Evolutionary conservation across 2,888 invertebrate species (phyloP).

Genomic region (Brachyptera putata): DNA sequence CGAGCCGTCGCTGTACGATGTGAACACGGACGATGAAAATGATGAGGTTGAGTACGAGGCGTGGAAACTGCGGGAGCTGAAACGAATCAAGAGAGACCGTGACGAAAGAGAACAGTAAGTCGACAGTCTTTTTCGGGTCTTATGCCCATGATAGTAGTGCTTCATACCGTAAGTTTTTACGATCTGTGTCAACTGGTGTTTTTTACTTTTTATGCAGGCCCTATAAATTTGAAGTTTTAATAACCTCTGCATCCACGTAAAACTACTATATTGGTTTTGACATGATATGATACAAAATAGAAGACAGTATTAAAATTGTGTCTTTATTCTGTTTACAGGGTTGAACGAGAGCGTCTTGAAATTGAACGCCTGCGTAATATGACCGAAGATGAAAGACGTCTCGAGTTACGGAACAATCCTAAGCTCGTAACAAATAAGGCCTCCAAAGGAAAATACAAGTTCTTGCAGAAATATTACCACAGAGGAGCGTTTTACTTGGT

Average conservation of each 20-base stretch:
- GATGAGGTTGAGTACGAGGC: slow-evolving; percentile 95
- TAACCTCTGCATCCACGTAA: too few relatives aligned
- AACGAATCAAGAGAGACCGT: slow-evolving; percentile 91
- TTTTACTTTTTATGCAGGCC: too few relatives aligned
- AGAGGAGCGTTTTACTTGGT: slow-evolving; percentile 96
- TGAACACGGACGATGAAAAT: slow-evolving; percentile 92
- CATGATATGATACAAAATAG: too few relatives aligned
- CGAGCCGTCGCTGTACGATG: slow-evolving; percentile 75
- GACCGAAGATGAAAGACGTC: slow-evolving; percentile 93
- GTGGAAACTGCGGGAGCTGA: slow-evolving; percentile 96
- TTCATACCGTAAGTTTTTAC: too few relatives aligned
- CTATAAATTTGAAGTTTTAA: too few relatives aligned
- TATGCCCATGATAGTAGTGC: too few relatives aligned
- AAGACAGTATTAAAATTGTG: too few relatives aligned
- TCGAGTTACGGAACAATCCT: slow-evolving; percentile 86
- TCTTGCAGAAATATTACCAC: slow-evolving; percentile 99
- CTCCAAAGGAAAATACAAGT: slow-evolving; percentile 97
- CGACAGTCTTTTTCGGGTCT: too few relatives aligned
- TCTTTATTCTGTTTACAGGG: too few relatives aligned
- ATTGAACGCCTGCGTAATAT: slow-evolving; percentile 87
- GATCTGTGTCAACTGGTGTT: too few relatives aligned
- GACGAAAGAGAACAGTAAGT: slow-evolving; percentile 91
- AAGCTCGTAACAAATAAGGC: slow-evolving; percentile 91
- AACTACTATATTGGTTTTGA: too few relatives aligned
- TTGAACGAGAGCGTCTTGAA: slow-evolving; percentile 82